Percentiles rank a stretch among this genome's conserved stretches.
phyloP scores from a whole-genome alignment of 2,113 vertebrate species.

The Nettapus auritus region DNA sequence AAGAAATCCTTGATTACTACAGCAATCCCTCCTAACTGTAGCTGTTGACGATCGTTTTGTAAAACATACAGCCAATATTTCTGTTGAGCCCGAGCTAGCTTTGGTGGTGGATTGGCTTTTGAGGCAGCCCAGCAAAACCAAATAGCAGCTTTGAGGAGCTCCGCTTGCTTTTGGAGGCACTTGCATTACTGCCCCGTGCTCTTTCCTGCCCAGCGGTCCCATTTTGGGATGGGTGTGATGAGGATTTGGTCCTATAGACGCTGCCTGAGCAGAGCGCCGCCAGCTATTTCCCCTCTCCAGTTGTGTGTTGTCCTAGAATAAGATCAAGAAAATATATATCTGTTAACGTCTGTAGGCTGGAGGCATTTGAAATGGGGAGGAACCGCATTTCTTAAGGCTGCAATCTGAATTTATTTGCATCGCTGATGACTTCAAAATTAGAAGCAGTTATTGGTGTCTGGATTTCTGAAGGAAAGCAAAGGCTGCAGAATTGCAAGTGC shows the following conservation, averaged over 20 bases:
- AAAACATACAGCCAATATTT: background rate
- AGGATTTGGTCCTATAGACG: background rate
- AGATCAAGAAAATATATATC: background rate
- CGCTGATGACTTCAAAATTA: background rate
- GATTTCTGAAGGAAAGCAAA: background rate
- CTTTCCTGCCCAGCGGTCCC: background rate
- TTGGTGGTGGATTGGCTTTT: background rate
- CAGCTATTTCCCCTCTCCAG: background rate
- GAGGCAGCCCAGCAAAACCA: background rate
- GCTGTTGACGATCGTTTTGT: no score
- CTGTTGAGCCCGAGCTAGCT: background rate
- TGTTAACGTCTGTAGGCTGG: background rate
- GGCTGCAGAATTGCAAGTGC: background rate
- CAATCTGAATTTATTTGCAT: background rate
- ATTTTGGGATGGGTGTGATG: rapidly evolving
- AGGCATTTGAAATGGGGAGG: background rate
- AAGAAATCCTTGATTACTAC: background rate
- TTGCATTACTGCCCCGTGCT: rapidly evolving
- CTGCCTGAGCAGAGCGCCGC: background rate
- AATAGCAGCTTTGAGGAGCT: background rate
- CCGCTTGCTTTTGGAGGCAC: background rate
- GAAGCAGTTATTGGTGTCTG: background rate
- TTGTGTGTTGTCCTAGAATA: background rate
- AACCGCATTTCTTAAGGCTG: background rate
- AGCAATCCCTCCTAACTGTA: background rate